Evolutionary conservation across 2,888 invertebrate genomes (phyloP), one percentile per base, ranked within the genome.

Genomic region (Aricia artaxerxes): DNA sequence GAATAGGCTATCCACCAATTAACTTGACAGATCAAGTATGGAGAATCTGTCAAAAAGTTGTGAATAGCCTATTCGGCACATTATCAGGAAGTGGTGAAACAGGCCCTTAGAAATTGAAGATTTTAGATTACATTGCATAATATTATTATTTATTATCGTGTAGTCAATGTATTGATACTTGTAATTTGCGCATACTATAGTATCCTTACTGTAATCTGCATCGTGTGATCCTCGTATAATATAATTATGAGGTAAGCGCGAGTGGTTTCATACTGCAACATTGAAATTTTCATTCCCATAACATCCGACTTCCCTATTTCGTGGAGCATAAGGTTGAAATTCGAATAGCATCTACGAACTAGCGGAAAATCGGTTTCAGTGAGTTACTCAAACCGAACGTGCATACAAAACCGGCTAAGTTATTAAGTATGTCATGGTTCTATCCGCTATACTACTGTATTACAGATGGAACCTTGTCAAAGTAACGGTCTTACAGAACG

Each of bases 391-490:
- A 82, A 81, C 81, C 49, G 78, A 81, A 81, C 83, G 84, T 81
- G 85, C 84, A 80, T 84, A 81, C 84, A 88, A 89, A 87, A 88
- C 82, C 80, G 85, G 86, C 82, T 84, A 87, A 86, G 85, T 85
- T 80, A 40, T 78, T 85, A 83, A 84, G 40, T 85, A 80, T 77
- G 88, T 89, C 85, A 89, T 80, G 81, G 91, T 92, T 88, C 85
- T 84, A 86, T 82, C 73, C 84, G 81, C 9, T 35, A n/a, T 84
- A 86, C 84, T 82, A 84, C 81, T 82, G 83, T 82, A 80, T 80
- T 76, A 80, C 82, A 83, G 82, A 84, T 90, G 83, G 85, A 85
- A 90, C 89, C 79, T 79, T 89, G 88, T 90, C 86, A 64, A 73
- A 84, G 78, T 85, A 78, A 80, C 79, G 64, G 40, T 79, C 44